Evolutionary conservation across 2,113 vertebrate species (phyloP).

Genomic region (Lasiurus borealis): DNA sequence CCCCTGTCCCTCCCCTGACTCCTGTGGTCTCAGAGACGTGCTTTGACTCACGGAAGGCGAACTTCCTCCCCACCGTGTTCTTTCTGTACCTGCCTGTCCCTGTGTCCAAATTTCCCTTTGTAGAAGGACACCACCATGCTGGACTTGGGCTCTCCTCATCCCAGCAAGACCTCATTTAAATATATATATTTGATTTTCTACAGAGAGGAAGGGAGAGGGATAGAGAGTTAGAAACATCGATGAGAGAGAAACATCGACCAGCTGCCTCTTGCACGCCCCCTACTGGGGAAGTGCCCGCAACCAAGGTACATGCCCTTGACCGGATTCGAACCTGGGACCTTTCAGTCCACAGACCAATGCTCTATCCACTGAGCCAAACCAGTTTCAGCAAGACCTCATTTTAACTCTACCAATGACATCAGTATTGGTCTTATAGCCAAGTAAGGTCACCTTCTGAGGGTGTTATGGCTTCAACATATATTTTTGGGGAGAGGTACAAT

Average conservation of each 20-base stretch:
- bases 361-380: too few species aligned
- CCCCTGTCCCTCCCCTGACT: not conserved
- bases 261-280: too few species aligned
- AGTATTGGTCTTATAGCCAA: conserved; percentile 5
- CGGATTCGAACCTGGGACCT: too few species aligned
- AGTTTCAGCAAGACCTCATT: not conserved
- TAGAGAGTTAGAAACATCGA: too few species aligned
- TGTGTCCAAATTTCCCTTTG: not conserved
- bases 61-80: not conserved
- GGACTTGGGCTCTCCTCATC: not conserved
- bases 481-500: not conserved
- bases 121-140: not conserved
- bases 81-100: not conserved
- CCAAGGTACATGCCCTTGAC: too few species aligned
- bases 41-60: not conserved
- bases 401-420: conserved; percentile 45
- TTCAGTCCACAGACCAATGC: too few species aligned
- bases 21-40: not conserved
- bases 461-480: not conserved
- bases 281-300: too few species aligned
- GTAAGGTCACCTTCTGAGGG: not conserved
- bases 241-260: too few species aligned
- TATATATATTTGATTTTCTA: too few species aligned
- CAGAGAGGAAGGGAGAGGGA: too few species aligned
- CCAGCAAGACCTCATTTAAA: not conserved